phyloP scores from a whole-genome alignment of 1,140 invertebrate species.

The Galendromus occidentalis region DNA sequence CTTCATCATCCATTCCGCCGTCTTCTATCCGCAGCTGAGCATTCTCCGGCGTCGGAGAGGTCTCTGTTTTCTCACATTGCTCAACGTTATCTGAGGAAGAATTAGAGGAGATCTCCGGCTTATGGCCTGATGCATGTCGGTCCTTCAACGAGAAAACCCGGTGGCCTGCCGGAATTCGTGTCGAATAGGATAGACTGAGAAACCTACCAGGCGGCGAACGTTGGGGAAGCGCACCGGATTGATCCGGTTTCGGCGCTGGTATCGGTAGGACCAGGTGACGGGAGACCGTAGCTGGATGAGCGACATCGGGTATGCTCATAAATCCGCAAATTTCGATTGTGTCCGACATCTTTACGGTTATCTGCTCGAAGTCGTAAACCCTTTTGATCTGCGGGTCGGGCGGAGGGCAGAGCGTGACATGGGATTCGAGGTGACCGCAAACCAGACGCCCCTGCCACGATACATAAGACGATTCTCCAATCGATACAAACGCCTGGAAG shows the following conservation, averaged over 20 bases:
- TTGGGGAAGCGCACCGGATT: too few relatives aligned
- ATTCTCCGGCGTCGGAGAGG: too few relatives aligned
- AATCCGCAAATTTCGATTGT: constrained; percentile 60
- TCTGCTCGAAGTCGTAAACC: constrained; percentile 41
- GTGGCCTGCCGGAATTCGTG: too few relatives aligned
- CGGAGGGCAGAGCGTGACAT: constrained; percentile 50
- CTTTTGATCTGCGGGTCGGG: constrained; percentile 42
- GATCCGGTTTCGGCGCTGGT: constrained; percentile 24
- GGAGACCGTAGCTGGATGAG: constrained; percentile 79
- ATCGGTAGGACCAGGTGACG: constrained; percentile 67
- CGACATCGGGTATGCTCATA: constrained; percentile 54
- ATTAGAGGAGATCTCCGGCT: too few relatives aligned
- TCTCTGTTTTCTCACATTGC: too few relatives aligned
- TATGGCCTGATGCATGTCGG: too few relatives aligned
- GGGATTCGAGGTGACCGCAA: constrained; percentile 53
- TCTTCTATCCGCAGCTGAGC: too few relatives aligned
- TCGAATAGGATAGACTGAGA: too few relatives aligned
- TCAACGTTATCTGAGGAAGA: too few relatives aligned
- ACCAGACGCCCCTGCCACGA: constrained; percentile 50
- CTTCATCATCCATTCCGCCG: constrained; percentile 27
- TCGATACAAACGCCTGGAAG: not conserved
- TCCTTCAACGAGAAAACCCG: too few relatives aligned
- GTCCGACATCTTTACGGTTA: constrained; percentile 36
- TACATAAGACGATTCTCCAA: constrained; percentile 32
- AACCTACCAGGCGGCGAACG: too few relatives aligned